These are phyloP conservation scores for Phaonia tiefii DNA, from an alignment of 2,888 invertebrate species.

Conservation along the genomic window DNA sequence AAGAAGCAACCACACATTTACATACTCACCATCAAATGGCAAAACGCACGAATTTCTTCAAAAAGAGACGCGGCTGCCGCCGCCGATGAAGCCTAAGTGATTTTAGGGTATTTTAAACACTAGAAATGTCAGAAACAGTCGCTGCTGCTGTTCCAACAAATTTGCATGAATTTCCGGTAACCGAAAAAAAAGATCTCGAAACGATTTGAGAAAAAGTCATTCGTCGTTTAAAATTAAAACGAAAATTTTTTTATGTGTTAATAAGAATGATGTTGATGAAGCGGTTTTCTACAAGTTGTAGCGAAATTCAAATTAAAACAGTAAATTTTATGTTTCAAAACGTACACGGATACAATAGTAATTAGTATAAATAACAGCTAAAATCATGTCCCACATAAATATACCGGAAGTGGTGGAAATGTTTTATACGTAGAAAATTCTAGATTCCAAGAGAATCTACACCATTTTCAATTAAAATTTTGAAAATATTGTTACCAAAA, in stretches of 20 bases:
- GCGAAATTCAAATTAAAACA: background rate
- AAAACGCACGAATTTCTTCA: constrained; percentile 23
- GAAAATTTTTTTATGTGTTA: background rate
- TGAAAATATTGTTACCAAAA: too few species aligned
- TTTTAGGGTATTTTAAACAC: constrained; percentile 37
- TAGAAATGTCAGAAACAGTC: background rate
- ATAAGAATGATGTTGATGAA: background rate
- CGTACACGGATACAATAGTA: too few species aligned
- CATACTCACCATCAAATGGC: constrained; percentile 21
- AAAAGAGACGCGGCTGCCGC: background rate
- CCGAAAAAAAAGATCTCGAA: background rate
- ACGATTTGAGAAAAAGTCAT: constrained; percentile 3
- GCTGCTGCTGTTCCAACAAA: constrained; percentile 2
- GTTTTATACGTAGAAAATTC: too few species aligned
- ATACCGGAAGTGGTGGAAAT: too few species aligned
- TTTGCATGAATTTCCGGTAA: constrained; percentile 47
- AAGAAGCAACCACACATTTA: constrained; percentile 24
- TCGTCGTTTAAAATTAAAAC: constrained; percentile 4
- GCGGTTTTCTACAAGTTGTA: background rate
- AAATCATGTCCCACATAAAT: too few species aligned
- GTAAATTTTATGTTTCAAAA: too few species aligned
- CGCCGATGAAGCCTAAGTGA: constrained; percentile 21
- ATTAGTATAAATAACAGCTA: too few species aligned
- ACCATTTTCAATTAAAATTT: too few species aligned
- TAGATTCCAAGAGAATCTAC: too few species aligned